Evolutionary conservation across 2,113 vertebrate genomes (phyloP).

Genomic region (Haemorhous mexicanus): DNA sequence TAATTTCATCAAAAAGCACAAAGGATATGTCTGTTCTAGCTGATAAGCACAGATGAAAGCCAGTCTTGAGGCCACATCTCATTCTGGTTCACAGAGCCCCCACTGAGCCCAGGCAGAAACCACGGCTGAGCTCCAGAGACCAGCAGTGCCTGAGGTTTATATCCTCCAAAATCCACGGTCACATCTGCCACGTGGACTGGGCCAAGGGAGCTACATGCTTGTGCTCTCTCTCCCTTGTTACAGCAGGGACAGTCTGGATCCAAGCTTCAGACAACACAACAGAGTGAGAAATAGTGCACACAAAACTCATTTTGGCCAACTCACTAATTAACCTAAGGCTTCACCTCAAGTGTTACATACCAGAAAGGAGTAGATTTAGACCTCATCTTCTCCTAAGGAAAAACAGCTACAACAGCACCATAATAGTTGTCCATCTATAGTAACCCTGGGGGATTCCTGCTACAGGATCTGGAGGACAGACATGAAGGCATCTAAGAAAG

Average conservation of each 20-base stretch:
- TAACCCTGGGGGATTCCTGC: not conserved
- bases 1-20: not conserved
- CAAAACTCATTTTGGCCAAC: not conserved
- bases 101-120: not conserved
- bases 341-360: not conserved
- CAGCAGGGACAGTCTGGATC: not conserved
- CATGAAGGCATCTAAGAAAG: not conserved
- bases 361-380: not conserved
- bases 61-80: constrained; percentile 28
- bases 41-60: constrained; percentile 45
- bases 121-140: not conserved
- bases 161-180: not conserved
- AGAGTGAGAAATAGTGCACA: not conserved
- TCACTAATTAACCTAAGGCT: not conserved
- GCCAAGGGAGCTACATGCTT: not conserved
- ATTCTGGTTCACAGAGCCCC: constrained; percentile 14
- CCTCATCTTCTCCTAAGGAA: not conserved
- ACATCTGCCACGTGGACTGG: not conserved
- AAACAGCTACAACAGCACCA: not conserved
- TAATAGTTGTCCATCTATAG: not conserved
- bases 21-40: constrained; percentile 17
- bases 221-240: not conserved
- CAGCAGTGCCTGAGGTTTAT: not conserved
- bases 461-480: not conserved
- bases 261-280: not conserved